Evolutionary conservation across 2,888 invertebrate species (phyloP).

Genomic region (Metacarcinus magister): DNA sequence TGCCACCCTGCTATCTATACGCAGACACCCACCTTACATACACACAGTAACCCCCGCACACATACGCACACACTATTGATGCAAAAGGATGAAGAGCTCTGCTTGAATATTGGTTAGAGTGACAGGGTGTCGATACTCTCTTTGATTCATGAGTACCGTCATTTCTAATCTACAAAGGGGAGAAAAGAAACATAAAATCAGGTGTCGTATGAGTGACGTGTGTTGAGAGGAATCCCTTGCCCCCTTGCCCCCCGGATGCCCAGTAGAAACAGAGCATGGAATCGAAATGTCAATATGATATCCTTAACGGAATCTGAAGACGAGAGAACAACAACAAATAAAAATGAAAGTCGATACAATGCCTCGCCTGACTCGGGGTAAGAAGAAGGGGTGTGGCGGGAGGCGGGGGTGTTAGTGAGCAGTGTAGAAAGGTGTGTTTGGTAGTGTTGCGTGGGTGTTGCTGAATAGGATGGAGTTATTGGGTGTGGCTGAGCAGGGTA

Average conservation of each 20-base stretch:
- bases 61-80: background rate
- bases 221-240: background rate
- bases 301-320: background rate
- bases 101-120: background rate
- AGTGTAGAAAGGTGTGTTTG: background rate
- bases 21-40: too few species aligned
- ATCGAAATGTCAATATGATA: slow-evolving; percentile 28
- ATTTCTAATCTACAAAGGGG: background rate
- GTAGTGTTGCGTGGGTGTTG: background rate
- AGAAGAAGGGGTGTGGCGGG: background rate
- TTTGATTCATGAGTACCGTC: slow-evolving; percentile 2
- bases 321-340: background rate
- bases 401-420: background rate
- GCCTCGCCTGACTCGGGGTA: background rate
- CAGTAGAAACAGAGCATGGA: background rate
- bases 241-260: background rate
- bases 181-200: background rate
- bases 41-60: background rate
- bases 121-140: slow-evolving; percentile 6
- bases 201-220: background rate
- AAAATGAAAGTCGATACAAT: background rate
- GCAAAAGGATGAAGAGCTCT: background rate
- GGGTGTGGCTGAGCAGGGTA: background rate
- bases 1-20: too few species aligned
- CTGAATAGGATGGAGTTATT: background rate